Evolutionary conservation across 2,113 vertebrate species (phyloP).

Genomic region (Caloenas nicobarica): DNA sequence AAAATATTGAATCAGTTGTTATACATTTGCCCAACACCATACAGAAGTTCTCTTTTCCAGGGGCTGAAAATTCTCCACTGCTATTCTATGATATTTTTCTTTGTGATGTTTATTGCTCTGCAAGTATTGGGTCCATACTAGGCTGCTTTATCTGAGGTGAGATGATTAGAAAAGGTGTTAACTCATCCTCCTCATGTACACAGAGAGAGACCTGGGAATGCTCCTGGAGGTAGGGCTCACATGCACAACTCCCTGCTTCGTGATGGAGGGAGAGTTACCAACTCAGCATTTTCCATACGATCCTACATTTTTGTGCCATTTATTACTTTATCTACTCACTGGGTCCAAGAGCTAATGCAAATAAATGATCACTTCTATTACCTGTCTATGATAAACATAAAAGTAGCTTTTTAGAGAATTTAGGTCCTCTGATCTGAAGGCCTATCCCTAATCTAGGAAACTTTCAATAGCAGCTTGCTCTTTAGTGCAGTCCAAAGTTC

Average conservation of each 20-base stretch:
- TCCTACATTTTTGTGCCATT: neutral
- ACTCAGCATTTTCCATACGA: neutral
- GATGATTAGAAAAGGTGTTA: neutral
- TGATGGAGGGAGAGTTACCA: neutral
- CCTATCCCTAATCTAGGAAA: neutral
- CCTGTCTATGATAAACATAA: neutral
- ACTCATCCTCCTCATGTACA: rapidly evolving
- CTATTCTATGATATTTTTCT: neutral
- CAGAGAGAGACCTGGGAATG: neutral
- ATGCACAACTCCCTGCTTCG: neutral
- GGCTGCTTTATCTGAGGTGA: neutral
- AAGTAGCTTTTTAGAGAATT: neutral
- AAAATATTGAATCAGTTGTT: neutral
- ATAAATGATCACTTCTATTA: neutral
- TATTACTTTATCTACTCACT: neutral
- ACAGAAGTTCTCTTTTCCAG: neutral
- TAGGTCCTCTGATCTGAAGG: neutral
- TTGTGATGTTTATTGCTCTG: neutral
- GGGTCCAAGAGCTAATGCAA: neutral
- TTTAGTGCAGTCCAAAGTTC: neutral
- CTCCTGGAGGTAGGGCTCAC: neutral
- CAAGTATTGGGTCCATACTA: neutral
- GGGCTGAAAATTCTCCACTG: neutral
- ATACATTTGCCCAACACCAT: neutral
- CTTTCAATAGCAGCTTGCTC: neutral